phyloP scores from a whole-genome alignment of 2,888 invertebrate genomes.

The Girardia tigrina region DNA sequence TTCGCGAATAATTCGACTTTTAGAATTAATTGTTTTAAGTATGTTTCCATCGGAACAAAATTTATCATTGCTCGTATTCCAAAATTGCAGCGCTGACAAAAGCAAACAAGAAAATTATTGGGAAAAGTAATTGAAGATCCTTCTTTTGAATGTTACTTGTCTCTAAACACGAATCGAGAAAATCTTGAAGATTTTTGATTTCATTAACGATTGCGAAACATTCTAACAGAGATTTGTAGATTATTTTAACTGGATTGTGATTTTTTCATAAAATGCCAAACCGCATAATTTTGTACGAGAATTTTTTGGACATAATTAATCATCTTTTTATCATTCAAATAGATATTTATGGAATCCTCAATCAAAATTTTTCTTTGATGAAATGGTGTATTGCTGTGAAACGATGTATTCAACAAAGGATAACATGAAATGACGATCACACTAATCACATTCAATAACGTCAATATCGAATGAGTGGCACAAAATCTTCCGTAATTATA shows the following conservation, averaged over 20 bases:
- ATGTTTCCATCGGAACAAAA: slow-evolving; percentile 37
- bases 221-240: not conserved
- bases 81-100: slow-evolving; percentile 79
- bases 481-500: slow-evolving; percentile 84
- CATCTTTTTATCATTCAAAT: slow-evolving; percentile 6
- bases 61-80: slow-evolving; percentile 54
- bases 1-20: not conserved
- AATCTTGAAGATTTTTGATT: not conserved
- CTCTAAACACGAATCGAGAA: not conserved
- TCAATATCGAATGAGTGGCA: slow-evolving; percentile 72
- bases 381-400: slow-evolving; percentile 75
- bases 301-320: not conserved
- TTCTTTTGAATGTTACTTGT: not conserved
- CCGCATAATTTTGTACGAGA: not conserved
- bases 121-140: no score
- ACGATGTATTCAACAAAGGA: slow-evolving; percentile 69
- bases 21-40: slow-evolving; percentile 26
- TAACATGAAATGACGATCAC: slow-evolving; percentile 52
- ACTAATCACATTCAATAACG: slow-evolving; percentile 49
- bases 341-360: not conserved
- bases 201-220: not conserved
- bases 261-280: not conserved
- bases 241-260: not conserved
- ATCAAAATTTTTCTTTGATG: slow-evolving; percentile 44
- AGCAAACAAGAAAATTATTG: slow-evolving; percentile 79